Percentiles rank a stretch among this genome's conserved stretches.
phyloP scores from a whole-genome alignment of 2,113 vertebrate genomes.

The Oryzias curvinotus region DNA sequence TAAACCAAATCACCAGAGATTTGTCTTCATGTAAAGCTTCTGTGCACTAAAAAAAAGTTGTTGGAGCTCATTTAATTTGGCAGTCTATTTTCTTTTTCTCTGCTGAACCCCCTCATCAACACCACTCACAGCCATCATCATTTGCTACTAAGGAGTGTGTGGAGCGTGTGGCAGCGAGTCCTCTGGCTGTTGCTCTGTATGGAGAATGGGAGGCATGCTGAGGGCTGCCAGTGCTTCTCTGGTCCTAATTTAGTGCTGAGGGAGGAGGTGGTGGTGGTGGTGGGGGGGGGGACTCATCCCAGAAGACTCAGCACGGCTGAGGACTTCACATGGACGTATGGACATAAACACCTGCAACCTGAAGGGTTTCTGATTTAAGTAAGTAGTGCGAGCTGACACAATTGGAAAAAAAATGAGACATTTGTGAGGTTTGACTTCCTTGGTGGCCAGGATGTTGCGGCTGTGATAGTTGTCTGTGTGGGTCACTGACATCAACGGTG shows the following conservation, averaged over 20 bases:
- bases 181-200: constrained; percentile 23
- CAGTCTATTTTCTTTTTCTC: background rate
- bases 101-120: constrained; percentile 18
- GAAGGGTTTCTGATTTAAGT: background rate
- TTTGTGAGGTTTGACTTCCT: background rate
- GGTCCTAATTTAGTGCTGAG: constrained; percentile 4
- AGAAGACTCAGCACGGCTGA: constrained; percentile 17
- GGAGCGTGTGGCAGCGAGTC: constrained; percentile 16
- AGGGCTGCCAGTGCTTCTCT: constrained; percentile 13
- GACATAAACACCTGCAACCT: constrained; percentile 11
- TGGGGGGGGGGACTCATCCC: constrained; percentile 7
- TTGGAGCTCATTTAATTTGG: background rate
- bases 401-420: background rate
- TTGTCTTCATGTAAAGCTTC: no score
- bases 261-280: background rate
- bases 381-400: background rate
- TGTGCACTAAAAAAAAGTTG: no score
- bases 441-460: background rate
- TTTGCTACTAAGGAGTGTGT: constrained; percentile 14
- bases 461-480: background rate
- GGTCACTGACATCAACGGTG: background rate
- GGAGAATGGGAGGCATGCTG: constrained; percentile 37
- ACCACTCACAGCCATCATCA: constrained; percentile 30
- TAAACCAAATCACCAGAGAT: no score
- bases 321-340: constrained; percentile 1